Percentiles rank a stretch among this genome's conserved stretches.
These are phyloP conservation scores for Bellardia bayeri DNA, from an alignment of 2,888 invertebrate genomes.

Conservation along the genomic window DNA sequence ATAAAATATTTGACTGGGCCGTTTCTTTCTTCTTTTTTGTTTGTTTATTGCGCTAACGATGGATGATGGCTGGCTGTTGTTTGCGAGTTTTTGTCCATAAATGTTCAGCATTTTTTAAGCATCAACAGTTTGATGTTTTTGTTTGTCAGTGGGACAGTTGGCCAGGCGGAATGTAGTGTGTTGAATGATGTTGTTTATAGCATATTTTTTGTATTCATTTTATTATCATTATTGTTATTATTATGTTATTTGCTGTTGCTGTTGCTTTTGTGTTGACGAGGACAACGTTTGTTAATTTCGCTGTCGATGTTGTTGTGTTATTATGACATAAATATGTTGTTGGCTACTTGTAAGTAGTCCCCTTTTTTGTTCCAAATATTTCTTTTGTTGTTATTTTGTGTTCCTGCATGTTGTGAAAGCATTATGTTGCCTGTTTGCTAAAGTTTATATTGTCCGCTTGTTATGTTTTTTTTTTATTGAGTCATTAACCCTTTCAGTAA, in stretches of 20 bases:
- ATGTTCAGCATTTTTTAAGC: slow-evolving; percentile 42
- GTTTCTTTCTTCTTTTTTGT: slow-evolving; percentile 1
- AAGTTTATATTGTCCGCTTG: slow-evolving; percentile 53
- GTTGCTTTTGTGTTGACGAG: slow-evolving; percentile 18
- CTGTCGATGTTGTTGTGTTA: slow-evolving; percentile 51
- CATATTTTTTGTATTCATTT: slow-evolving; percentile 37
- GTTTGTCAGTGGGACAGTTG: neutral
- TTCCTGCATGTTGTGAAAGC: slow-evolving; percentile 25
- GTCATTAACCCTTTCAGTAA: slow-evolving; percentile 69
- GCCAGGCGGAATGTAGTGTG: neutral
- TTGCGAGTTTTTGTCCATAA: slow-evolving; percentile 43
- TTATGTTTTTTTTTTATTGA: slow-evolving; percentile 55
- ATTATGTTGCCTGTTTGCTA: slow-evolving; percentile 45
- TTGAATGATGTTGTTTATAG: slow-evolving; percentile 44
- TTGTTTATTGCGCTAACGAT: neutral
- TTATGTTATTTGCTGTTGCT: slow-evolving; percentile 46
- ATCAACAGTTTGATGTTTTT: slow-evolving; percentile 60
- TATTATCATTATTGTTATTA: slow-evolving; percentile 31
- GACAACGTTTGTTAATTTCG: slow-evolving; percentile 13
- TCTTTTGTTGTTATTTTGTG: neutral
- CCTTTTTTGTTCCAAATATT: slow-evolving; percentile 19
- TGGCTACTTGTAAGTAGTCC: slow-evolving; percentile 59
- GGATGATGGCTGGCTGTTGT: slow-evolving; percentile 11
- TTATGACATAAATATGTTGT: slow-evolving; percentile 71
- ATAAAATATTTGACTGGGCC: slow-evolving; percentile 55